phyloP scores from a whole-genome alignment of 1,140 invertebrate species.

The Chlorops oryzae region DNA sequence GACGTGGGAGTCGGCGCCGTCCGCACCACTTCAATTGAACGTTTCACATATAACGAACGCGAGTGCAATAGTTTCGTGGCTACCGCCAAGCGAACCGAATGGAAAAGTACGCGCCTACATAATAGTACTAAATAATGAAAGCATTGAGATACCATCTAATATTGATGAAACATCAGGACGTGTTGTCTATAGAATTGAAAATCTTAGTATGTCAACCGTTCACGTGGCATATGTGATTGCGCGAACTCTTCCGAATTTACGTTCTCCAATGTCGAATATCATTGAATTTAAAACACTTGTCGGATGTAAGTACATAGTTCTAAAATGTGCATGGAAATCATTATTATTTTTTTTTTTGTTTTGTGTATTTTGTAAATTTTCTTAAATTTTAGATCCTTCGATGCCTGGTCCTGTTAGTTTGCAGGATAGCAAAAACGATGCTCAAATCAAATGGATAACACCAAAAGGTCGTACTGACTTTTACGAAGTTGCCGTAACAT shows the following conservation, averaged over 20 bases:
- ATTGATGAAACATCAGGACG: not conserved
- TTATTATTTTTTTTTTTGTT: not conserved
- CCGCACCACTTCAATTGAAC: constrained; percentile 7
- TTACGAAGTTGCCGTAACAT: constrained; percentile 12
- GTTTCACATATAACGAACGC: constrained; percentile 5
- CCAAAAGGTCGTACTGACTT: constrained; percentile 16
- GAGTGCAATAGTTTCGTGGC: constrained; percentile 5
- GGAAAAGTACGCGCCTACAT: constrained; percentile 10
- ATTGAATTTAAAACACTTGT: constrained; percentile 8
- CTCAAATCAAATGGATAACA: constrained; percentile 4
- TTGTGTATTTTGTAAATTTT: no score
- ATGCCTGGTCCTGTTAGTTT: not conserved
- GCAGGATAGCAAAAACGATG: not conserved
- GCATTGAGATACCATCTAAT: no score
- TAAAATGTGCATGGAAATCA: not conserved
- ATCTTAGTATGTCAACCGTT: constrained; percentile 13
- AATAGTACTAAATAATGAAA: constrained; percentile 9
- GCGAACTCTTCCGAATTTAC: constrained; percentile 4
- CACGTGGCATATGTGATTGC: constrained; percentile 11
- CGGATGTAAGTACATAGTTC: constrained; percentile 9
- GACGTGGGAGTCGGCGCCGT: constrained; percentile 10
- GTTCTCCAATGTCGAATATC: constrained; percentile 10
- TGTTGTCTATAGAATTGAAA: no score
- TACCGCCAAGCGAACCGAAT: constrained; percentile 6
- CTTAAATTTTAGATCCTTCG: not conserved